A percentile compares a stretch with the other conserved stretches of the same genome.
Conservation (phyloP, 2,113 vertebrate species). For the Heloderma charlesbogerti region DNA sequence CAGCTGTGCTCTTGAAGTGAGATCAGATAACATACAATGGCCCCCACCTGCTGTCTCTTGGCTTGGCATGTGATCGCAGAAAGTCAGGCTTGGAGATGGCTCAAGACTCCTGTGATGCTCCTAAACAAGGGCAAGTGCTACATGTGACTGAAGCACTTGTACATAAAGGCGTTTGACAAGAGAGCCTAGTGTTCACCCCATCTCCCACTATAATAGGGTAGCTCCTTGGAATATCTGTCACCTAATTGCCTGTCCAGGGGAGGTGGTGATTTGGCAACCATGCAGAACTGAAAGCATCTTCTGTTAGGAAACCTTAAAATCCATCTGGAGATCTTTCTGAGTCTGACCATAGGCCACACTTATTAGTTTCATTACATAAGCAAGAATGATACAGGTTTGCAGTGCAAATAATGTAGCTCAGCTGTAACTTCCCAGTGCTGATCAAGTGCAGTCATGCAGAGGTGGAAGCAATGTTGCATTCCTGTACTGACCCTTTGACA, state of each 20-base stretch:
- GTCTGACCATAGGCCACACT: neutral
- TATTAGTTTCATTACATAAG: neutral
- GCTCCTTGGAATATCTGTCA: neutral
- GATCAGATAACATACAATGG: slow-evolving; percentile 2
- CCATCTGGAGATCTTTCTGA: neutral
- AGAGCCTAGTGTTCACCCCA: neutral
- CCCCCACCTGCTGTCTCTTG: neutral
- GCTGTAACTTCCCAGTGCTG: neutral
- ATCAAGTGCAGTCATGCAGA: too few species aligned
- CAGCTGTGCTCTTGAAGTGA: slow-evolving; percentile 12
- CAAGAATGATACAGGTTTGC: neutral
- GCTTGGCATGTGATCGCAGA: neutral
- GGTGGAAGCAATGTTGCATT: neutral
- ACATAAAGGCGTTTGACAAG: neutral
- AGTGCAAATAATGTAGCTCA: neutral
- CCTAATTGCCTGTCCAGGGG: neutral
- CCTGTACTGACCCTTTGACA: neutral
- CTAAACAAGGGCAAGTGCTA: neutral
- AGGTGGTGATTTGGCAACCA: too few species aligned
- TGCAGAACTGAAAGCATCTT: neutral
- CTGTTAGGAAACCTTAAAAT: too few species aligned
- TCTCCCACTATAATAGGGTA: neutral
- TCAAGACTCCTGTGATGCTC: neutral
- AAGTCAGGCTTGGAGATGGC: neutral
- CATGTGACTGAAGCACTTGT: neutral